These are phyloP conservation scores for Oxyscelio sp. DNA, from an alignment of 2,888 invertebrate species.

Conservation along the genomic window DNA sequence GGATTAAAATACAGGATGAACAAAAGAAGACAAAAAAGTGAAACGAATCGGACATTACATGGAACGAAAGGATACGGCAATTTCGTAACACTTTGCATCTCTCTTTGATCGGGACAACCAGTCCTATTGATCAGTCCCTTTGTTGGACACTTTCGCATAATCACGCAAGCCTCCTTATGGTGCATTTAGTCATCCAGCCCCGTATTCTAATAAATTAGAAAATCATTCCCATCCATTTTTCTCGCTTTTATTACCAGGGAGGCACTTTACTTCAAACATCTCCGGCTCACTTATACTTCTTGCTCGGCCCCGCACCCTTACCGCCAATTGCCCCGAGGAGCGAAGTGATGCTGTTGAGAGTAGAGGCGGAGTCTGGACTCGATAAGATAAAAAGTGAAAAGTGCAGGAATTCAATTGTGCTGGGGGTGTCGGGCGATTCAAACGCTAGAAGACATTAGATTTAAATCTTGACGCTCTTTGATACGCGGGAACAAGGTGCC, in stretches of 20 bases:
- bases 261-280: constrained; percentile 54
- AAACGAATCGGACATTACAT: background rate
- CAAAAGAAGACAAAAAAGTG: background rate
- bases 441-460: constrained; percentile 53
- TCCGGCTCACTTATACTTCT: constrained; percentile 27
- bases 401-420: constrained; percentile 62
- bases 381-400: constrained; percentile 64
- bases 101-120: constrained; percentile 47
- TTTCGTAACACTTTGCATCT: constrained; percentile 48
- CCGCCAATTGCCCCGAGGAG: constrained; percentile 37
- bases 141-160: constrained; percentile 39
- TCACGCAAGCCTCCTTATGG: constrained; percentile 13
- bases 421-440: constrained; percentile 49
- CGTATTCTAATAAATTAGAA: constrained; percentile 48
- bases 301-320: background rate
- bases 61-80: constrained; percentile 34
- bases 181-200: constrained; percentile 17
- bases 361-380: constrained; percentile 39
- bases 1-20: background rate
- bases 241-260: constrained; percentile 30
- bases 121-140: constrained; percentile 40
- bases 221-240: constrained; percentile 45
- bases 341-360: constrained; percentile 44
- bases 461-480: constrained; percentile 57
- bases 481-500: constrained; percentile 23